Conservation (phyloP, 2,113 vertebrate species). For the Procapra przewalskii region DNA sequence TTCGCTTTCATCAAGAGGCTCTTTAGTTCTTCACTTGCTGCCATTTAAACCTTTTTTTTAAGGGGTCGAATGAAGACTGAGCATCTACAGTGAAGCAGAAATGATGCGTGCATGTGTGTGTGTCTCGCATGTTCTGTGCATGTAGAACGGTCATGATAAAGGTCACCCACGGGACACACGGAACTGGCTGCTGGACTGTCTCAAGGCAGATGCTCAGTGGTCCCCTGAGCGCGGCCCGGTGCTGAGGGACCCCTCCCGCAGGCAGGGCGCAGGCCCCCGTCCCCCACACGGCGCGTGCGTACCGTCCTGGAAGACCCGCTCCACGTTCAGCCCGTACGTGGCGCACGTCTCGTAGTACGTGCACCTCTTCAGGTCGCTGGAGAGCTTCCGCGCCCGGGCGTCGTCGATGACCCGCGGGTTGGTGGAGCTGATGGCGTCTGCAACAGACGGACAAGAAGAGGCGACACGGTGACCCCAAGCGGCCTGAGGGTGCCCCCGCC, state of each 20-base stretch:
- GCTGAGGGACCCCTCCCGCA: fast-evolving
- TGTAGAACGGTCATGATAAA: fast-evolving
- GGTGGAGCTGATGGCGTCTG: constrained; percentile 94
- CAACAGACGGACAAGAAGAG: fast-evolving
- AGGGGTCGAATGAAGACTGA: background rate
- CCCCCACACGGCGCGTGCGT: background rate
- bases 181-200: fast-evolving
- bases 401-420: constrained; percentile 97
- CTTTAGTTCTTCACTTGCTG: background rate
- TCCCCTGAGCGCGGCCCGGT: fast-evolving
- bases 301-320: constrained; percentile 98
- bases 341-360: constrained; percentile 99
- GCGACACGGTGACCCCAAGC: fast-evolving
- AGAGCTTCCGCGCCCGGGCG: constrained; percentile 90
- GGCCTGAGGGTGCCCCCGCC: fast-evolving
- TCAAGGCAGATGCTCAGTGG: fast-evolving
- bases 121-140: fast-evolving
- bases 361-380: constrained; percentile 95
- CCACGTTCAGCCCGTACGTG: constrained; percentile 97
- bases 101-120: fast-evolving
- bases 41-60: background rate
- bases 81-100: fast-evolving
- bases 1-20: background rate
- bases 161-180: fast-evolving
- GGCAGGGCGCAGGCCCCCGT: fast-evolving